Percentiles rank a stretch among this genome's conserved stretches.
Conservation (phyloP, 2,888 invertebrate species). For the Meandrusa payeni region DNA sequence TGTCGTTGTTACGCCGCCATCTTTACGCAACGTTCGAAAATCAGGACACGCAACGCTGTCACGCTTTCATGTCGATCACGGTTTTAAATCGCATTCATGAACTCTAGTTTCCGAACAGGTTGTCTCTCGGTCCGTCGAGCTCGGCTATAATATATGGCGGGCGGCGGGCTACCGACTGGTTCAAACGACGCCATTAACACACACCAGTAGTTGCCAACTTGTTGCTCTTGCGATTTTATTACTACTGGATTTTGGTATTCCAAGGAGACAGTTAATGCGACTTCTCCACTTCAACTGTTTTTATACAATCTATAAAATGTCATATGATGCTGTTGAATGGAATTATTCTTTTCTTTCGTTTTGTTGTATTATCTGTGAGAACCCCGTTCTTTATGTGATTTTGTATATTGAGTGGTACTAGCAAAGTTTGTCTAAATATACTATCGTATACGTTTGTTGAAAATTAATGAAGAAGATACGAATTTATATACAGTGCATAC, state of each 20-base stretch:
- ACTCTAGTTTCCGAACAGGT: constrained; percentile 7
- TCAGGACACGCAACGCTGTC: constrained; percentile 13
- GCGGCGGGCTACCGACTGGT: not conserved
- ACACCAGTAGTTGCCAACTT: constrained; percentile 1
- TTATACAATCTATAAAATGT: not conserved
- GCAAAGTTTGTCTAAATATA: too few relatives aligned
- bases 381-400: too few relatives aligned
- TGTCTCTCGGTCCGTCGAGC: constrained; percentile 1
- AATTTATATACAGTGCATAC: too few relatives aligned
- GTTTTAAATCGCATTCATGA: constrained; percentile 18
- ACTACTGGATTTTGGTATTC: not conserved
- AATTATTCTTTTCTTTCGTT: too few relatives aligned
- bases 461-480: too few relatives aligned
- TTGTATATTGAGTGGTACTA: too few relatives aligned
- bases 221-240: constrained; percentile 13
- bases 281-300: not conserved
- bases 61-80: constrained; percentile 18
- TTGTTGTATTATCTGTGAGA: too few relatives aligned
- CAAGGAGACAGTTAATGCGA: not conserved
- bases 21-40: constrained; percentile 14
- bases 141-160: not conserved
- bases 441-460: too few relatives aligned
- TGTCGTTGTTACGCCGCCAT: not conserved
- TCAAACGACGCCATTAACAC: constrained; percentile 7
- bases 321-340: not conserved